Evolutionary conservation across 2,797 vertebrate genomes (phyloP), one percentile per base, ranked within the genome.

Genomic region (Sebastes hopkinsi): DNA sequence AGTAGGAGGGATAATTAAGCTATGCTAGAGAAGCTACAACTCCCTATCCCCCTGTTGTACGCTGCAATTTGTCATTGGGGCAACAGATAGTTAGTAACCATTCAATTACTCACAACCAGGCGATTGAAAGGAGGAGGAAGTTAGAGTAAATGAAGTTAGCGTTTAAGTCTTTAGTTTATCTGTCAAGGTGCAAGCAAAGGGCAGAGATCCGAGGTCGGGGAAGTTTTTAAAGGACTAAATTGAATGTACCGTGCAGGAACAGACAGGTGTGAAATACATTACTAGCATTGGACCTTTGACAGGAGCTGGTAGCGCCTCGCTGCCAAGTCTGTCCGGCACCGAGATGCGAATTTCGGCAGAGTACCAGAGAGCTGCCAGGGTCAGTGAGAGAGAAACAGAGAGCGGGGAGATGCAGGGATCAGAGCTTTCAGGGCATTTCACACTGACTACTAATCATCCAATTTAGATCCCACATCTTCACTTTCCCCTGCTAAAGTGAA

Each of bases 401-500:
- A 66, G 10, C 20, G 10, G 52, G 38, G 36, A 61, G 61, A 67
- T 7, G 10, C 52, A 7, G 78, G 81, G 79, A 82, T 92, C 87
- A 92, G 73, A 89, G 87, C 77, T 90, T 87, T 84, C 77, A 84
- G 76, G 70, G 76, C 81, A 65, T 56, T 83, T 92, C 83, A 85
- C 81, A 50, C 76, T 55, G 88, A 92, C 85, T 88, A 80, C 89
- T 92, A 93, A 94, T 94, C 89, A 92, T 90, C 90, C 83, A 87
- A 89, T 92, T 92, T 87, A 94, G 90, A 94, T 90, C 88, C 29
- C 80, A 85, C 87, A 87, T 94, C 89, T 91, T 87, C 77, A 78
- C 87, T 89, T 86, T 80, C 79, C 69, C 22, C 81, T 67, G 79
- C 87, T 89, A 91, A 93, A 94, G 87, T 72, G 84, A 91, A 91